Conservation (phyloP, 2,113 vertebrate species). For the Otis tarda region DNA sequence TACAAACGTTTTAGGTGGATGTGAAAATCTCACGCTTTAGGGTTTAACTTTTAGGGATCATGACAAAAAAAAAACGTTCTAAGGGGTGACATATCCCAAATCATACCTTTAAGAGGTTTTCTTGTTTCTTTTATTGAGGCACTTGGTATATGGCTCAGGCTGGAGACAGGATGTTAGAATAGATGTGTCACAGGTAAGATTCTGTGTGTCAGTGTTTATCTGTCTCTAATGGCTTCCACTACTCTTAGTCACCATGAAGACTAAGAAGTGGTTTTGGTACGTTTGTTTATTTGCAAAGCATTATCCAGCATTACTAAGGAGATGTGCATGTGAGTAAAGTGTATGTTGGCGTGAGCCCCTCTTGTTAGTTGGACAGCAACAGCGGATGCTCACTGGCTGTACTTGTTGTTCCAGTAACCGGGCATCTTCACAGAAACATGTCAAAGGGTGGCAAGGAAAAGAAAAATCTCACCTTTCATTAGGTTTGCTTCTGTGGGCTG, state of each 20-base stretch:
- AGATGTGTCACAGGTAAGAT: background rate
- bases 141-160: background rate
- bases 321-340: background rate
- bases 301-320: background rate
- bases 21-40: background rate
- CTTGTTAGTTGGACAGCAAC: background rate
- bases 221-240: background rate
- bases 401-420: constrained; percentile 29
- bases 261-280: background rate
- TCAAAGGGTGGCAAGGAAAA: constrained; percentile 29
- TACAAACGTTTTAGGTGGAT: background rate
- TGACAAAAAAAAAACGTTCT: background rate
- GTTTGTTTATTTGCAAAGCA: constrained; percentile 5
- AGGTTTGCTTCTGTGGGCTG: constrained; percentile 38
- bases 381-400: background rate
- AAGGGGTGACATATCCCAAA: background rate
- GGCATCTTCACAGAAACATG: constrained; percentile 27
- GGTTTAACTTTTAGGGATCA: background rate
- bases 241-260: background rate
- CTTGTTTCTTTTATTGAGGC: background rate
- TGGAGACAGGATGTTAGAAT: background rate
- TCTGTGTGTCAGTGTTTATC: background rate
- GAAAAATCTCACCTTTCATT: constrained; percentile 52
- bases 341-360: background rate
- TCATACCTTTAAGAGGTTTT: background rate